Evolutionary conservation across 2,888 invertebrate species (phyloP).

Genomic region (Metellina segmentata): DNA sequence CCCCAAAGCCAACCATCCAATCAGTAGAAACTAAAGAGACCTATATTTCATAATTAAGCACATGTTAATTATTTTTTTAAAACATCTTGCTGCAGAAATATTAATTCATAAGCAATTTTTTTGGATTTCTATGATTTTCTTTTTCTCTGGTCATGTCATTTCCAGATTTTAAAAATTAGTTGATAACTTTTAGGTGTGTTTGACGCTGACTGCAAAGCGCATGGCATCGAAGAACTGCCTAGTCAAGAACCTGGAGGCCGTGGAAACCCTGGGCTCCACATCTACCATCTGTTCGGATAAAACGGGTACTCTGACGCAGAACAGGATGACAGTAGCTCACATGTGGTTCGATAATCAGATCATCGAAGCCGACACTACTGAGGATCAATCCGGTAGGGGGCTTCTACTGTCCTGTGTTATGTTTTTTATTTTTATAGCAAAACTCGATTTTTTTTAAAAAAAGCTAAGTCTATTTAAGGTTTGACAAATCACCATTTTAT

Average conservation of each 20-base stretch:
- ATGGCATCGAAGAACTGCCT: conserved; percentile 99
- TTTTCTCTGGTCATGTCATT: too few species aligned
- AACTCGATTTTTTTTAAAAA: too few species aligned
- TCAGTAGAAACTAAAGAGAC: neutral
- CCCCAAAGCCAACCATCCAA: neutral
- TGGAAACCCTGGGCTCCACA: conserved; percentile 98
- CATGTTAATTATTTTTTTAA: neutral
- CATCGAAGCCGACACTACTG: conserved; percentile 99
- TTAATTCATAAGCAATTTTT: too few species aligned
- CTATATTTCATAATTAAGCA: neutral
- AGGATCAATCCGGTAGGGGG: conserved; percentile 91
- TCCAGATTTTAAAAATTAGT: too few species aligned
- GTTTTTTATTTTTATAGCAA: too few species aligned
- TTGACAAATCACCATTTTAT: too few species aligned
- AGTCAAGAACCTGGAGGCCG: conserved; percentile 99
- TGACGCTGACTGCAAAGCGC: conserved; percentile 98
- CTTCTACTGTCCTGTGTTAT: too few species aligned
- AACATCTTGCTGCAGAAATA: too few species aligned
- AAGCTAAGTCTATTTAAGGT: too few species aligned
- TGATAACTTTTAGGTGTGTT: conserved; percentile 85
- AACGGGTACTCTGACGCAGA: conserved; percentile 98
- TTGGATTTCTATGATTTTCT: too few species aligned
- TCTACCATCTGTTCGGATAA: conserved; percentile 99
- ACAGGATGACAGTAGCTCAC: conserved; percentile 99
- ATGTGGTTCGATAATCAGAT: conserved; percentile 99